Percentiles rank a stretch among this genome's conserved stretches.
phyloP scores from a whole-genome alignment of 1,140 invertebrate genomes.

The Ectropis grisescens region DNA sequence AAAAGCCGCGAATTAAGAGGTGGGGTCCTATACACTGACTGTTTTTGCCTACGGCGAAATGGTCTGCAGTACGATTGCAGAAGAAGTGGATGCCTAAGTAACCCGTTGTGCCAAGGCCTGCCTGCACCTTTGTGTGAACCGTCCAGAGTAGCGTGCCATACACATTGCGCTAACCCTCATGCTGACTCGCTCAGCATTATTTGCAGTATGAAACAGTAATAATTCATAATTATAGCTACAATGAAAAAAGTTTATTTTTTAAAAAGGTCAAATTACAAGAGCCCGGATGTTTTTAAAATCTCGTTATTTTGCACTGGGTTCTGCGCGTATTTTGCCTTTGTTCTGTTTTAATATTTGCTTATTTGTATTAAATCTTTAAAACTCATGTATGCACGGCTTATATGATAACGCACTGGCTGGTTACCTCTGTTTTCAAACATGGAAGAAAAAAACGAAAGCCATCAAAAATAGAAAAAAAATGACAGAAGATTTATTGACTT shows the following conservation, averaged over 20 bases:
- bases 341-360: too few relatives aligned
- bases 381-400: too few relatives aligned
- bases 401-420: conserved; percentile 1
- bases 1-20: conserved; percentile 77
- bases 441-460: conserved; percentile 14
- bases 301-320: too few relatives aligned
- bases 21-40: conserved; percentile 75
- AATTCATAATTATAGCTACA: too few relatives aligned
- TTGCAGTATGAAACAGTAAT: conserved; percentile 38
- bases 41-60: conserved; percentile 79
- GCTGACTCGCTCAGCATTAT: conserved; percentile 34
- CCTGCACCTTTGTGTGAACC: conserved; percentile 77
- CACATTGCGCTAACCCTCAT: conserved; percentile 38
- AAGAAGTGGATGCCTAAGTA: conserved; percentile 76
- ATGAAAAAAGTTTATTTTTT: too few relatives aligned
- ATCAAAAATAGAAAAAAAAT: conserved; percentile 18
- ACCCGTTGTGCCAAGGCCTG: conserved; percentile 73
- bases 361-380: too few relatives aligned
- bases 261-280: too few relatives aligned
- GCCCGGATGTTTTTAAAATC: too few relatives aligned
- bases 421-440: conserved; percentile 10
- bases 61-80: conserved; percentile 82
- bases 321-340: too few relatives aligned
- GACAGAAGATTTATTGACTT: conserved; percentile 28
- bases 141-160: conserved; percentile 46